phyloP scores from a whole-genome alignment of 2,113 vertebrate genomes.

The Xiphophorus hellerii region DNA sequence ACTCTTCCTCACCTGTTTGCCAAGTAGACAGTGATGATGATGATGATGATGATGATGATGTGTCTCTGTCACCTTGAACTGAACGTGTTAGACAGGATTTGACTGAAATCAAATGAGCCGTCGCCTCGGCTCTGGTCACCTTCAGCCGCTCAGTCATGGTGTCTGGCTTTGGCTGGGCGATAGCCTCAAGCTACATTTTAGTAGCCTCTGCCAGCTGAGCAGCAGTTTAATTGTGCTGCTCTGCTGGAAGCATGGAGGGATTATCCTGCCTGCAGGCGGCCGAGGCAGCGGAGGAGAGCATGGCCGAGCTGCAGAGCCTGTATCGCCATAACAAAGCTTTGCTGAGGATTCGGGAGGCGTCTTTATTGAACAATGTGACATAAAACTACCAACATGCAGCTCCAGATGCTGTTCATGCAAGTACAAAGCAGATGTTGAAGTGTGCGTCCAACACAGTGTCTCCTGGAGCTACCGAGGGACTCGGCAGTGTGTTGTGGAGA shows the following conservation, averaged over 20 bases:
- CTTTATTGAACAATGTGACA: neutral
- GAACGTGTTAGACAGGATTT: neutral
- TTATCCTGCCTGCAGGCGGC: constrained; percentile 42
- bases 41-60: no score
- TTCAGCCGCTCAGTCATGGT: neutral
- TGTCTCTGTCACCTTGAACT: no score
- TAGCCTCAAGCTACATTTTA: neutral
- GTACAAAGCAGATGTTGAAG: neutral
- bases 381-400: constrained; percentile 20
- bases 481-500: constrained; percentile 48
- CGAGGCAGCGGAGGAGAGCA: constrained; percentile 16
- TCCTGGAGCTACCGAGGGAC: constrained; percentile 55
- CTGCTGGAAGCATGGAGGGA: constrained; percentile 14
- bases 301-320: constrained; percentile 24
- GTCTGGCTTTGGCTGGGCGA: neutral
- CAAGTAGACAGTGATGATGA: no score
- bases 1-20: no score
- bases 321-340: constrained; percentile 46
- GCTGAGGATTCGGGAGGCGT: constrained; percentile 8
- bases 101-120: no score
- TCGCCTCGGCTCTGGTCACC: no score
- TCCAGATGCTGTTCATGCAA: neutral
- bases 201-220: neutral
- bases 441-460: constrained; percentile 43
- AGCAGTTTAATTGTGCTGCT: neutral